Conservation (phyloP, 2,888 invertebrate species). For the Volucella zonaria region DNA sequence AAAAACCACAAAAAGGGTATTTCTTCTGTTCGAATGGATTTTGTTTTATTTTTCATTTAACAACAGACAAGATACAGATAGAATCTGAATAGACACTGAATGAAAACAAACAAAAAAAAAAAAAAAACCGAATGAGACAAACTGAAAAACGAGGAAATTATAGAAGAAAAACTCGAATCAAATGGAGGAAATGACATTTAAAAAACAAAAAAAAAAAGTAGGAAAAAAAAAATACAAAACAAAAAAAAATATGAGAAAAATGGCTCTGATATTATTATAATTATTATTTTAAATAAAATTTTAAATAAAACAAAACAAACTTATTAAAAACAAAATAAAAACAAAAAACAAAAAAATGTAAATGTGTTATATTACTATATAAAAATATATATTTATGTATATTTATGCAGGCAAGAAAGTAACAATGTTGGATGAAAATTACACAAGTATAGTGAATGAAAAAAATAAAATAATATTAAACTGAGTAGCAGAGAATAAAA, state of each 20-base stretch:
- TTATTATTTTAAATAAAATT: slow-evolving; percentile 58
- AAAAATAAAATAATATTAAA: slow-evolving; percentile 14
- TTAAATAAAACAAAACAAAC: slow-evolving; percentile 25
- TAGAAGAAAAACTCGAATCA: neutral
- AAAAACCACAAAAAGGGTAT: neutral
- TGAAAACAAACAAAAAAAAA: slow-evolving; percentile 4
- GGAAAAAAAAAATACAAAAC: neutral
- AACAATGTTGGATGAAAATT: slow-evolving; percentile 61
- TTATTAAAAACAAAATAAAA: neutral
- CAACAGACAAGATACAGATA: slow-evolving; percentile 24
- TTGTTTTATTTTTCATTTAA: neutral
- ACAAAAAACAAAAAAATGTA: slow-evolving; percentile 54
- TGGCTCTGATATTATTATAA: slow-evolving; percentile 68
- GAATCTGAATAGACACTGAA: slow-evolving; percentile 29
- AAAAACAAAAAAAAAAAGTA: slow-evolving; percentile 6
- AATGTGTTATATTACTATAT: slow-evolving; percentile 72
- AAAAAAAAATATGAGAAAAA: slow-evolving; percentile 57
- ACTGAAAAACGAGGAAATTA: slow-evolving; percentile 3
- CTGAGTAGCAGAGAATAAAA: no score
- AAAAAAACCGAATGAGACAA: slow-evolving; percentile 7
- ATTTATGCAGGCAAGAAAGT: slow-evolving; percentile 67
- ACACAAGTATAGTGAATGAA: slow-evolving; percentile 57
- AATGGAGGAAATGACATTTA: slow-evolving; percentile 35
- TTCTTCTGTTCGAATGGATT: no score
- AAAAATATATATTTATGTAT: slow-evolving; percentile 72